These are phyloP conservation scores for Passer montanus DNA, from an alignment of 2,113 vertebrate species.

Conservation along the genomic window DNA sequence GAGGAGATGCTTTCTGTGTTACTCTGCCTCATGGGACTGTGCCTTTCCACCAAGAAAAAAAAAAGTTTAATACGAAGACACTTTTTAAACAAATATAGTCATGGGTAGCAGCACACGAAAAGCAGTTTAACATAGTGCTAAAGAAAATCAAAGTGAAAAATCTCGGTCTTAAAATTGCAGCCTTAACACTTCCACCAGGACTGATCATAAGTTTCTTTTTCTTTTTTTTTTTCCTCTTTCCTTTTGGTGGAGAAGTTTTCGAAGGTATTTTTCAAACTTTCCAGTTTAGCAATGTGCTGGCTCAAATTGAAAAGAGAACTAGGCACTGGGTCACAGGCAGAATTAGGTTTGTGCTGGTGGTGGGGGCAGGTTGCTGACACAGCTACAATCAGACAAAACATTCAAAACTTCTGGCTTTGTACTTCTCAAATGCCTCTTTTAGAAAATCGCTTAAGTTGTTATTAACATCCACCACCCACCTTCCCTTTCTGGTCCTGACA, in stretches of 20 bases:
- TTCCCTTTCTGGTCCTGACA: constrained; percentile 86
- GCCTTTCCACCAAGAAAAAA: not conserved
- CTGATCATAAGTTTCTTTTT: constrained; percentile 64
- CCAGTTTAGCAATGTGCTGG: constrained; percentile 79
- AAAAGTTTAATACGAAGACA: not conserved
- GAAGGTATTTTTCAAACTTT: constrained; percentile 82
- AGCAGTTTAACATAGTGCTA: not conserved
- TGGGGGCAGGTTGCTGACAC: constrained; percentile 86
- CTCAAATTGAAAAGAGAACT: constrained; percentile 85
- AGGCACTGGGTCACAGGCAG: constrained; percentile 79
- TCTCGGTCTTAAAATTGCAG: constrained; percentile 39
- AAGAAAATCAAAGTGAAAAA: constrained; percentile 55
- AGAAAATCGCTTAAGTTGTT: constrained; percentile 84
- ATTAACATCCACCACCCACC: constrained; percentile 87
- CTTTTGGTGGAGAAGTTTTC: constrained; percentile 79
- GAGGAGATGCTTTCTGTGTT: not conserved
- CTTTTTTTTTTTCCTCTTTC: constrained; percentile 60
- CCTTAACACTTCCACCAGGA: constrained; percentile 66
- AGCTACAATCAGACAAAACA: constrained; percentile 86
- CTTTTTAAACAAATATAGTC: not conserved
- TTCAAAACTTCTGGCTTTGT: constrained; percentile 85
- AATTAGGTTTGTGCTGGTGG: constrained; percentile 77
- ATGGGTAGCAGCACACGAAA: not conserved
- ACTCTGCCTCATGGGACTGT: not conserved
- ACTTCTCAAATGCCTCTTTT: constrained; percentile 85